Percentiles rank a stretch among this genome's conserved stretches.
Conservation (phyloP, 2,888 invertebrate genomes). For the Lydus trimaculatus region DNA sequence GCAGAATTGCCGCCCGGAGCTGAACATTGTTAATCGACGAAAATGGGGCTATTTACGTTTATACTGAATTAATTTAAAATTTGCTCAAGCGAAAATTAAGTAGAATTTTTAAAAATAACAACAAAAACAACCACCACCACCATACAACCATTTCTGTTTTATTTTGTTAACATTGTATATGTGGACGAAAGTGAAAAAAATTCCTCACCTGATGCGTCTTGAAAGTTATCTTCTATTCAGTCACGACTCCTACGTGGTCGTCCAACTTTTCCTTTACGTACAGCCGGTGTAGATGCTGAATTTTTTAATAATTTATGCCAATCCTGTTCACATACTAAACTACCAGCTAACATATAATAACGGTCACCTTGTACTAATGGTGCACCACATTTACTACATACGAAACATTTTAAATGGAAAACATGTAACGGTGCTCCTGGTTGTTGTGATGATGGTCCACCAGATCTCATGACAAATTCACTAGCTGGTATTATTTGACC, state of each 20-base stretch:
- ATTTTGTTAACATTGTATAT: constrained; percentile 28
- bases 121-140: background rate
- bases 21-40: constrained; percentile 53
- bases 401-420: constrained; percentile 96
- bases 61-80: constrained; percentile 55
- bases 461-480: constrained; percentile 92
- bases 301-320: constrained; percentile 92
- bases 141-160: background rate
- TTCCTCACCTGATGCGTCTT: constrained; percentile 40
- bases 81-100: constrained; percentile 52
- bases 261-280: constrained; percentile 89
- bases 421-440: constrained; percentile 73
- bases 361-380: constrained; percentile 91
- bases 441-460: constrained; percentile 65
- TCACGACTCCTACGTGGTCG: constrained; percentile 88
- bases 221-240: constrained; percentile 67
- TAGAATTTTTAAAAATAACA: constrained; percentile 41
- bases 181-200: background rate
- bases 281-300: constrained; percentile 70
- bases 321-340: constrained; percentile 93
- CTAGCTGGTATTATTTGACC: constrained; percentile 91
- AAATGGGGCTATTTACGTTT: constrained; percentile 56
- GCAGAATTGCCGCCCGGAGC: constrained; percentile 49
- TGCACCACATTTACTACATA: constrained; percentile 91
- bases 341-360: constrained; percentile 90